Conservation (phyloP, 2,797 vertebrate genomes). For the Hafferia zeledoni region DNA sequence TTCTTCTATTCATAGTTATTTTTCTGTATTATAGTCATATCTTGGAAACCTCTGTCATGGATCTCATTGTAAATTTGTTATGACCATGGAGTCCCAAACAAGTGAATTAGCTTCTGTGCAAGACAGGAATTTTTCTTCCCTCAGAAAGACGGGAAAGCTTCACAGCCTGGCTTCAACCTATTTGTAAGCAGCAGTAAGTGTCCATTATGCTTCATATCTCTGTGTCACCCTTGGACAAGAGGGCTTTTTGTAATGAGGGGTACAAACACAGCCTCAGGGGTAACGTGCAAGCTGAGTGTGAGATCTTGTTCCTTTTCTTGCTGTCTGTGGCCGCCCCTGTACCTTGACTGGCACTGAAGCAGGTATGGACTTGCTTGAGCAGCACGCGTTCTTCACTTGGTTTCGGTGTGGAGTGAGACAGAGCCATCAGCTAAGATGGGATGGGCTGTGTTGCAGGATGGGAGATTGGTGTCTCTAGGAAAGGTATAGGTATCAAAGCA, state of each 20-base stretch:
- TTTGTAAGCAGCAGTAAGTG: neutral
- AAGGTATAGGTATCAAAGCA: neutral
- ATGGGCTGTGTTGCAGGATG: neutral
- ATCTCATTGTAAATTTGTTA: neutral
- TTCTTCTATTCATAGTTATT: neutral
- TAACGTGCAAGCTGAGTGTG: neutral
- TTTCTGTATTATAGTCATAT: neutral
- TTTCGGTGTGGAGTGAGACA: neutral
- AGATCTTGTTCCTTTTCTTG: neutral
- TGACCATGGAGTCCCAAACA: neutral
- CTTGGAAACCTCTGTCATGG: neutral
- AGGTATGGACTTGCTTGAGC: neutral
- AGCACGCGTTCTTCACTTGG: neutral
- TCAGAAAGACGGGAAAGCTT: neutral
- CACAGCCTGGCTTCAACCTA: neutral
- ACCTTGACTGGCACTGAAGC: neutral
- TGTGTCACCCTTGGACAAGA: neutral
- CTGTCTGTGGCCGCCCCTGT: neutral
- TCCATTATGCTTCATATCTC: accelerated
- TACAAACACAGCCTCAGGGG: neutral
- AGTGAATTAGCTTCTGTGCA: neutral
- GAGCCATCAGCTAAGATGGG: neutral
- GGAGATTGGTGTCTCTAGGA: neutral
- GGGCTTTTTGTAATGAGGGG: neutral
- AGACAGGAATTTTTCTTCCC: neutral